Conservation (phyloP, 1,140 invertebrate genomes). For the Brachionus angularis region DNA sequence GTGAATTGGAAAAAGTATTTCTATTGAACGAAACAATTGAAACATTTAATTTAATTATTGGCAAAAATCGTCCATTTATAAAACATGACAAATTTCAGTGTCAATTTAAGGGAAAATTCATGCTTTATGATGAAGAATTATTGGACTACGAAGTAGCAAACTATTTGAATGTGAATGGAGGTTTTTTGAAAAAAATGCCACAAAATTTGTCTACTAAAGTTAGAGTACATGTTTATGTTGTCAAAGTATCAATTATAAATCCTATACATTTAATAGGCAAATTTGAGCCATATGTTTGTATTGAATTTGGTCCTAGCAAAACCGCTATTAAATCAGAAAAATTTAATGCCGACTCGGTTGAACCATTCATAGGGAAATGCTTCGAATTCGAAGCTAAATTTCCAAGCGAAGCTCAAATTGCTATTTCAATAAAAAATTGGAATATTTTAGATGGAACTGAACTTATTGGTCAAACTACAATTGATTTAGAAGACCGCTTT, state of each 20-base stretch:
- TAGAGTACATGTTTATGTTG: slow-evolving; percentile 24
- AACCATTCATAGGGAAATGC: slow-evolving; percentile 36
- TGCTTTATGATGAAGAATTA: slow-evolving; percentile 26
- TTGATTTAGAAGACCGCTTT: slow-evolving; percentile 84
- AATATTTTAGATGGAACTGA: slow-evolving; percentile 81
- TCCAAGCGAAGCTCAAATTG: slow-evolving; percentile 78
- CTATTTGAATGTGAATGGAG: slow-evolving; percentile 27
- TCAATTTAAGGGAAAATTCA: slow-evolving; percentile 41
- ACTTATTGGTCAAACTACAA: slow-evolving; percentile 81
- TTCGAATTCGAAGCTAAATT: slow-evolving; percentile 85
- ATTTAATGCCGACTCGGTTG: slow-evolving; percentile 34
- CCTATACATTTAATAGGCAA: slow-evolving; percentile 38
- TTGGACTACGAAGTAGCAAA: neutral
- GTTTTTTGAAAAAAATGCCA: slow-evolving; percentile 35
- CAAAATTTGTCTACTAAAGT: slow-evolving; percentile 27
- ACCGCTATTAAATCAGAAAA: slow-evolving; percentile 29
- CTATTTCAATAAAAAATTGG: slow-evolving; percentile 79
- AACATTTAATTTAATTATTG: slow-evolving; percentile 31
- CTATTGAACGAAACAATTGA: slow-evolving; percentile 24
- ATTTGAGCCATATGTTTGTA: slow-evolving; percentile 33
- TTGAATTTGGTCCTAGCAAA: slow-evolving; percentile 9
- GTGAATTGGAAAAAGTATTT: slow-evolving; percentile 34
- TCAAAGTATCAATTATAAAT: slow-evolving; percentile 42
- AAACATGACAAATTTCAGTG: slow-evolving; percentile 5
- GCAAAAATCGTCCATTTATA: slow-evolving; percentile 3